phyloP scores from a whole-genome alignment of 2,113 vertebrate genomes.

The Hippocampus mohnikei region DNA sequence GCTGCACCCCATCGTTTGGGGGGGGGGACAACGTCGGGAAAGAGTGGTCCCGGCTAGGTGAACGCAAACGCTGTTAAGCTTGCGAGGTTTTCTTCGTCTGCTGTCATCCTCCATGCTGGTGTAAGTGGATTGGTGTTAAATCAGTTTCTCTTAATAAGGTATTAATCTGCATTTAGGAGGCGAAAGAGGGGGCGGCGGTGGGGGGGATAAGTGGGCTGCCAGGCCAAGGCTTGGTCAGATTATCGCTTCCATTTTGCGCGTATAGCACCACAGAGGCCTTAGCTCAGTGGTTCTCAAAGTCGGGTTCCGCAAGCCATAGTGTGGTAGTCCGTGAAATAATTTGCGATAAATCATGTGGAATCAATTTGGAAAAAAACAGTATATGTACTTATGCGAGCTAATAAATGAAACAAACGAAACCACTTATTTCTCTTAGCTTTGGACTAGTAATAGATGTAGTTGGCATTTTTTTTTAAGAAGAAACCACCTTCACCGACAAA shows the following conservation, averaged over 20 bases:
- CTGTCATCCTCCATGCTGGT: constrained; percentile 29
- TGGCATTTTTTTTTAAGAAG: too few relatives aligned
- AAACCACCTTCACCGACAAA: too few relatives aligned
- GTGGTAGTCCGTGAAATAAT: neutral
- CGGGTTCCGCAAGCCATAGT: neutral
- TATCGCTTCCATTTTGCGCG: constrained; percentile 23
- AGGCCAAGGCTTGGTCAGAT: constrained; percentile 26
- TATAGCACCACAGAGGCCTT: neutral
- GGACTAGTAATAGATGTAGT: too few relatives aligned
- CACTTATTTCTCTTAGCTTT: too few relatives aligned
- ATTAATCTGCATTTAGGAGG: constrained; percentile 59
- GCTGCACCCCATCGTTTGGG: neutral
- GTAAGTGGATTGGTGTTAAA: constrained; percentile 73
- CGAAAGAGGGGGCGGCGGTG: constrained; percentile 22
- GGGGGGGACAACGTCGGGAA: neutral
- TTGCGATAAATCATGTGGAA: too few relatives aligned
- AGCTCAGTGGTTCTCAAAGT: neutral
- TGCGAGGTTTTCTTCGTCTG: neutral
- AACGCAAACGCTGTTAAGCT: neutral
- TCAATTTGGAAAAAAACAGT: neutral
- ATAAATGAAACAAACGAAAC: too few relatives aligned
- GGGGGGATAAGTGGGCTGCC: neutral
- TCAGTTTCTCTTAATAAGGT: constrained; percentile 68
- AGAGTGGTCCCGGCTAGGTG: neutral
- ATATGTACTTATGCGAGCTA: too few relatives aligned